Conservation (phyloP, 2,797 vertebrate species). For the Carapus acus region DNA sequence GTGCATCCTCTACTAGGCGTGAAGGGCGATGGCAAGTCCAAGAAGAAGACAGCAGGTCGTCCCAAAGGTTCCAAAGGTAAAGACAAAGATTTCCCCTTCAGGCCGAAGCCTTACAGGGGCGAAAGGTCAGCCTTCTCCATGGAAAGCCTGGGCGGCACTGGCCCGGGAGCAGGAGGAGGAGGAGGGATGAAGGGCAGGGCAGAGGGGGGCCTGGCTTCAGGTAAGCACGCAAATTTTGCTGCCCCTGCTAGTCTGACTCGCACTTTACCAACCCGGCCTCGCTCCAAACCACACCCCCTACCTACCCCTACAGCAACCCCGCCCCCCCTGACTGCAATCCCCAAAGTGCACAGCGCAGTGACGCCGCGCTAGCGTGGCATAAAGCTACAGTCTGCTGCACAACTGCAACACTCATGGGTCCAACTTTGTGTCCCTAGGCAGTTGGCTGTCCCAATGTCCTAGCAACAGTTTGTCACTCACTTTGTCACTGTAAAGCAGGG, state of each 20-base stretch:
- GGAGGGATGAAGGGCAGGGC: constrained; percentile 92
- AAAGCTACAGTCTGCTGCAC: constrained; percentile 46
- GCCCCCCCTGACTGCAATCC: no score
- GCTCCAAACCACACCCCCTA: constrained; percentile 35
- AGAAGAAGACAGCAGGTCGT: constrained; percentile 98
- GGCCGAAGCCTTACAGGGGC: constrained; percentile 94
- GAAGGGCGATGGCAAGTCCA: constrained; percentile 98
- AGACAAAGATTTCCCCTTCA: constrained; percentile 99
- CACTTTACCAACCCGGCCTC: constrained; percentile 24
- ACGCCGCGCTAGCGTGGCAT: constrained; percentile 15
- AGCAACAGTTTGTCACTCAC: no score
- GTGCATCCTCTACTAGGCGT: constrained; percentile 96
- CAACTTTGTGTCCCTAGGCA: no score
- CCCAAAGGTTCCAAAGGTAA: constrained; percentile 99
- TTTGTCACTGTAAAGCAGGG: no score
- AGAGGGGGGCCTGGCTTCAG: constrained; percentile 89
- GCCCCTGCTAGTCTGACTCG: constrained; percentile 53
- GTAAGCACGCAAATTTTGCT: constrained; percentile 77
- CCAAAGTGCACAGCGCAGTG: constrained; percentile 27
- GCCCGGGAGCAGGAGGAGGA: constrained; percentile 73
- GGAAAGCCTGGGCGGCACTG: constrained; percentile 82
- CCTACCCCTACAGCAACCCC: no score
- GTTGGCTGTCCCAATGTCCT: no score
- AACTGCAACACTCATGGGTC: no score
- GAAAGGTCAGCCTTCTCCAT: constrained; percentile 88